Base-by-base conservation (phyloP, 2,888 invertebrate species). In the Pyrrhosoma nymphula region DNA sequence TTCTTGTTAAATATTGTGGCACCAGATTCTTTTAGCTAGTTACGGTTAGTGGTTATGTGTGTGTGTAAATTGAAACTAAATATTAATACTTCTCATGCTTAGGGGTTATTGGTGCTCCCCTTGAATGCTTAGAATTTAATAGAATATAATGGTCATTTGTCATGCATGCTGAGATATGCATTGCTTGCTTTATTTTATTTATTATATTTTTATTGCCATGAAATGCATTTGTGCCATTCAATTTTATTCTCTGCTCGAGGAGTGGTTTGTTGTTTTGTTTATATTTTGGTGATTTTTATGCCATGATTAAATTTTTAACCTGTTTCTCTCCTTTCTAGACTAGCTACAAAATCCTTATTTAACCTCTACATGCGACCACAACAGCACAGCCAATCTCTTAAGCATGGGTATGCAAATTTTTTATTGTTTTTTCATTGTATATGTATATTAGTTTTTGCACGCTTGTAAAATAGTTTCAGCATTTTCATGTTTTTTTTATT, bases 301-400 rank as follows among this genome's bases (percentile, higher is more conserved):
- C n/a, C 39, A 93, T 93, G 93, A 60, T 93, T 93, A 56, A 26
- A 93, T 69, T 93, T 69, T 75, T 1, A 75, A 69, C 23, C 23
- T 93, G 55, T 93, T 93, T 93, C 69, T 93, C 93, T 93, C 93
- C 93, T 93, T 93, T 97, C 97, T 98, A 98, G 98, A 98, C 98
- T 98, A 97, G 98, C 98, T 95, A 98, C 98, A 97, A 98, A 98
- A 97, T 98, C 98, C 96, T 97, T 98, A 97, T 97, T 98, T 97
- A 98, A 98, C 97, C 97, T 98, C 97, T 98, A 98, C 97, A 97
- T 98, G 97, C 98, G 98, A 97, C 97, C 98, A 96, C 97, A 97
- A 96, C 98, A 97, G 97, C 97, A 97, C 96, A 97, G 97, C 97
- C 97, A 98, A 96, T 97, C 97, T 96, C 97, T 98, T 96, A 98